Conservation (phyloP, 2,113 vertebrate species). For the Aplodontia rufa region DNA sequence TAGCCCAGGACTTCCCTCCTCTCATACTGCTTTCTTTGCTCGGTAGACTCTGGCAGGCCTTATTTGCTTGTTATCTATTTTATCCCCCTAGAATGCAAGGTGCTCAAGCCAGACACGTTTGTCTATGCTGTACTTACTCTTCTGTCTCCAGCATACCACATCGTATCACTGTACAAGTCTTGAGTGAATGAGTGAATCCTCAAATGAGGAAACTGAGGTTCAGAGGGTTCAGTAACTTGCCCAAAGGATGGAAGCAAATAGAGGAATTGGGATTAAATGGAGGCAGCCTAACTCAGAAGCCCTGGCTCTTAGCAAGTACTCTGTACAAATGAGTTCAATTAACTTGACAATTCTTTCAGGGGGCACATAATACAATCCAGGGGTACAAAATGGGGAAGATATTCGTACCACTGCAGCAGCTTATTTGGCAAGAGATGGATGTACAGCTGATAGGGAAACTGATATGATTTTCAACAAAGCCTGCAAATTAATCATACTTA, state of each 20-base stretch:
- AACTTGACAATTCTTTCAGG: not conserved
- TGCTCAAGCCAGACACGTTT: not conserved
- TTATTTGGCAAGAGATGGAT: slow-evolving; percentile 21
- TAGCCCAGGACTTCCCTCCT: not conserved
- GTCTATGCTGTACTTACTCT: not conserved
- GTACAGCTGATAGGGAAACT: slow-evolving; percentile 41
- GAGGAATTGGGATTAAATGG: not conserved
- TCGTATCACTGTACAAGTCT: not conserved
- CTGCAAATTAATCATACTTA: slow-evolving; percentile 71
- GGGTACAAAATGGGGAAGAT: not conserved
- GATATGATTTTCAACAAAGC: slow-evolving; percentile 61
- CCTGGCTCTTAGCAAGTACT: not conserved
- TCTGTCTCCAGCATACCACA: not conserved
- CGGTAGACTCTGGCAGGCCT: too few species aligned
- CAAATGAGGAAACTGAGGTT: not conserved
- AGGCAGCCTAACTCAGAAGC: not conserved
- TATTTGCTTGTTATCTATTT: not conserved
- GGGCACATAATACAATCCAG: not conserved
- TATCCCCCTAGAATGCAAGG: not conserved
- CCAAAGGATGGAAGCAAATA: not conserved
- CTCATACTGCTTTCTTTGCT: not conserved
- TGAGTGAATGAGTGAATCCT: not conserved
- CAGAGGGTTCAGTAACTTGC: not conserved
- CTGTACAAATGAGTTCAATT: slow-evolving; percentile 17
- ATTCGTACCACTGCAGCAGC: not conserved